These are phyloP conservation scores for Tachystola acroxantha DNA, from an alignment of 2,888 invertebrate genomes.

Conservation along the genomic window DNA sequence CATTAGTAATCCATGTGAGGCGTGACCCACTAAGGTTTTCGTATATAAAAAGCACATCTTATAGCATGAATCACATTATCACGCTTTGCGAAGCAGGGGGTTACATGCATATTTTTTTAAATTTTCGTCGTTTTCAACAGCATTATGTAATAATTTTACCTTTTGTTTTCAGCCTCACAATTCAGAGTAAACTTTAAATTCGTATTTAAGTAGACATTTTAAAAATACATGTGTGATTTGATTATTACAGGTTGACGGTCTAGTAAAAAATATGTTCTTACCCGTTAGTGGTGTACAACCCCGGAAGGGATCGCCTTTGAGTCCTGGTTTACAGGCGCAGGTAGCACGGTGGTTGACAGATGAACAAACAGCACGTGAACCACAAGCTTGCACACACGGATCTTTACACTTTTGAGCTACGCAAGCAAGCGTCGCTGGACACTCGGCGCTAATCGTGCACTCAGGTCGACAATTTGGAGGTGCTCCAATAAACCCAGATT, in stretches of 20 bases:
- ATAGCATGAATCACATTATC: conserved; percentile 55
- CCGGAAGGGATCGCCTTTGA: conserved; percentile 81
- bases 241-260: conserved; percentile 5
- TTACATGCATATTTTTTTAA: conserved; percentile 47
- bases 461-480: conserved; percentile 84
- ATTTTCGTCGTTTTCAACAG: conserved; percentile 20
- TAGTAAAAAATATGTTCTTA: conserved; percentile 27
- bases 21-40: conserved; percentile 48
- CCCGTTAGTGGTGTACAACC: conserved; percentile 67
- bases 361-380: conserved; percentile 74
- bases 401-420: conserved; percentile 80
- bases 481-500: conserved; percentile 79
- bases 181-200: too few relatives aligned
- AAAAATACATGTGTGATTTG: conserved; percentile 3
- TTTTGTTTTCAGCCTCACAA: conserved; percentile 1
- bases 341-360: conserved; percentile 82
- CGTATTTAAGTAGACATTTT: background rate
- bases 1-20: conserved; percentile 70
- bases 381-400: conserved; percentile 84
- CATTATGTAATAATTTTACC: conserved; percentile 19
- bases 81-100: conserved; percentile 72
- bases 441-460: conserved; percentile 83
- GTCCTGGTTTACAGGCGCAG: conserved; percentile 79
- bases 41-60: conserved; percentile 49
- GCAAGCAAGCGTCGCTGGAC: conserved; percentile 81